Evolutionary conservation across 1,140 invertebrate species (phyloP).

Genomic region (Caenorhabditis brenneri): DNA sequence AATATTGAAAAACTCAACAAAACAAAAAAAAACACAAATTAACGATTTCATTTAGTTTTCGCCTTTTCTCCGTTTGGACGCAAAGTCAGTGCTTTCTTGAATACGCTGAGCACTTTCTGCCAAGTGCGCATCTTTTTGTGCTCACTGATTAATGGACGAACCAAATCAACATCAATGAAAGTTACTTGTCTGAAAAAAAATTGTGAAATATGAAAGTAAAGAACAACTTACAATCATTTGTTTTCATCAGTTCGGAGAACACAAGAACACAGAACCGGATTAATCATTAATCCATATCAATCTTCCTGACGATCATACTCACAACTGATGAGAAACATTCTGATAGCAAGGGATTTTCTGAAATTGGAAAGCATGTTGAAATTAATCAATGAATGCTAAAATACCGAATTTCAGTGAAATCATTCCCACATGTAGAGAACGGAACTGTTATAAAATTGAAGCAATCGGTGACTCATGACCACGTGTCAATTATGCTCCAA

Average conservation of each 20-base stretch:
- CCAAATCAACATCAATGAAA: constrained; percentile 44
- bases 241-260: constrained; percentile 44
- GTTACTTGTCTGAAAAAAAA: constrained; percentile 44
- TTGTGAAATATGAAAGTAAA: background rate
- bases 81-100: background rate
- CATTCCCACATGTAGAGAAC: constrained; percentile 79
- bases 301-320: constrained; percentile 76
- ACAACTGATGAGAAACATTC: constrained; percentile 83
- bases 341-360: constrained; percentile 79
- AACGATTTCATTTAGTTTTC: background rate
- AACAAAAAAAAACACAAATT: background rate
- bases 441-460: too few relatives aligned
- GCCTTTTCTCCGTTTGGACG: background rate
- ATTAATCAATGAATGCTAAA: background rate
- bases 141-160: background rate
- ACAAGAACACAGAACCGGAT: constrained; percentile 71
- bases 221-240: constrained; percentile 29
- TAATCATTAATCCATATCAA: constrained; percentile 78
- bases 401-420: constrained; percentile 70
- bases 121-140: constrained; percentile 42
- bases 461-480: too few relatives aligned
- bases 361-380: background rate
- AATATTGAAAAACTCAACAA: background rate
- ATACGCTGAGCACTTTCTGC: constrained; percentile 3
- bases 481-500: too few relatives aligned